Percentiles rank a stretch among this genome's conserved stretches.
Conservation (phyloP, 2,113 vertebrate genomes). For the Tetrax tetrax region DNA sequence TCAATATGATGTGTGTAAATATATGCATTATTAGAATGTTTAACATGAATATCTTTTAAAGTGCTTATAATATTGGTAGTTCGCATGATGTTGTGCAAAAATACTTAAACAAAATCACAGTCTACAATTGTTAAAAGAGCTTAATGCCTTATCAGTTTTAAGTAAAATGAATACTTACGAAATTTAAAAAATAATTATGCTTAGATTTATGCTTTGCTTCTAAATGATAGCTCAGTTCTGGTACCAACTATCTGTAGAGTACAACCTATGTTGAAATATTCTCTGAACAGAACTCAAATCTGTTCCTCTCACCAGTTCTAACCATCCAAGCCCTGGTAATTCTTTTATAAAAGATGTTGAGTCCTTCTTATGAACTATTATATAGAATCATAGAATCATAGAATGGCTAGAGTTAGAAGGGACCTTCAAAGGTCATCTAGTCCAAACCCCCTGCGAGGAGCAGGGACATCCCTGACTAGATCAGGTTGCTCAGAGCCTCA, state of each 20-base stretch:
- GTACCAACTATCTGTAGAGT: neutral
- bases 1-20: constrained; percentile 30
- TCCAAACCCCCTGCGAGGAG: too few relatives aligned
- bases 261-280: neutral
- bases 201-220: neutral
- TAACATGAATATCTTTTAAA: neutral
- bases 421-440: too few relatives aligned
- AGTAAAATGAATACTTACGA: neutral
- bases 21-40: constrained; percentile 28
- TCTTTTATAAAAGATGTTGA: neutral
- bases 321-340: neutral
- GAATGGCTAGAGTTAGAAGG: too few relatives aligned
- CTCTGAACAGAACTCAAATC: neutral
- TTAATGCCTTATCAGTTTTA: neutral
- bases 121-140: neutral
- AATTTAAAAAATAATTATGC: neutral
- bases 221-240: neutral
- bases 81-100: constrained; percentile 2
- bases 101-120: constrained; percentile 29
- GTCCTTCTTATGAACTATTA: neutral
- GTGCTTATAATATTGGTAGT: neutral
- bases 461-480: too few relatives aligned
- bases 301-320: neutral
- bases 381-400: too few relatives aligned
- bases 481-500: too few relatives aligned